A percentile compares a stretch with the other conserved stretches of the same genome.
These are phyloP conservation scores for Drosophila eugracilis DNA, from an alignment of 1,140 invertebrate genomes.

Conservation along the genomic window DNA sequence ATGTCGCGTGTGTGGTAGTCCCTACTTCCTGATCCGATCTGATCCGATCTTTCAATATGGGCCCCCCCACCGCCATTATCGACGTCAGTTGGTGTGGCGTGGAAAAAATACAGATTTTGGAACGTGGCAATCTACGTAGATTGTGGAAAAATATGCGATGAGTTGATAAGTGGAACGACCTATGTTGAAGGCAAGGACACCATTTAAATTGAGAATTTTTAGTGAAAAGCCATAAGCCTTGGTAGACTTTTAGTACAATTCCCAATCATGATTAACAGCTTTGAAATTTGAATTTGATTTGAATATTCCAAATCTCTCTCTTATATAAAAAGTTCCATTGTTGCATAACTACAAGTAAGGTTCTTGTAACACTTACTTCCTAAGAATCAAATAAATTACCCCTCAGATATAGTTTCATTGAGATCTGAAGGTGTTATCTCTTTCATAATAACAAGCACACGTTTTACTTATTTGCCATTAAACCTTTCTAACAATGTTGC, in stretches of 20 bases:
- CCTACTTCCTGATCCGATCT: slow-evolving; percentile 39
- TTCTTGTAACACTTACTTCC: no score
- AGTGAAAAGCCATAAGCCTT: no score
- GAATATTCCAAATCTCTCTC: no score
- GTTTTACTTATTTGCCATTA: background rate
- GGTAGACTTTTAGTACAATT: no score
- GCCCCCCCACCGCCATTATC: slow-evolving; percentile 26
- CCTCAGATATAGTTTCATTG: no score
- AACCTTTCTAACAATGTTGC: slow-evolving; percentile 15
- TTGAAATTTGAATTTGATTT: no score
- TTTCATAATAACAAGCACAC: background rate
- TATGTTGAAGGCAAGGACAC: slow-evolving; percentile 43
- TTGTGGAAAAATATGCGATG: slow-evolving; percentile 44
- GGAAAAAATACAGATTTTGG: slow-evolving; percentile 38
- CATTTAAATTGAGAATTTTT: background rate
- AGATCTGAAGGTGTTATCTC: background rate
- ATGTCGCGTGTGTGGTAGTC: slow-evolving; percentile 30
- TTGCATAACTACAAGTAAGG: no score
- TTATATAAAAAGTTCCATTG: no score
- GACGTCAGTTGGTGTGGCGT: slow-evolving; percentile 38
- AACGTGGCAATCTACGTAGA: slow-evolving; percentile 28
- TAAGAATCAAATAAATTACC: no score
- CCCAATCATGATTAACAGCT: no score
- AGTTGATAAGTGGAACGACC: slow-evolving; percentile 33
- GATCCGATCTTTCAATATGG: slow-evolving; percentile 8